Evolutionary conservation across 2,113 vertebrate species (phyloP), one percentile per base, ranked within the genome.

Genomic region (Oncorhynchus tshawytscha): DNA sequence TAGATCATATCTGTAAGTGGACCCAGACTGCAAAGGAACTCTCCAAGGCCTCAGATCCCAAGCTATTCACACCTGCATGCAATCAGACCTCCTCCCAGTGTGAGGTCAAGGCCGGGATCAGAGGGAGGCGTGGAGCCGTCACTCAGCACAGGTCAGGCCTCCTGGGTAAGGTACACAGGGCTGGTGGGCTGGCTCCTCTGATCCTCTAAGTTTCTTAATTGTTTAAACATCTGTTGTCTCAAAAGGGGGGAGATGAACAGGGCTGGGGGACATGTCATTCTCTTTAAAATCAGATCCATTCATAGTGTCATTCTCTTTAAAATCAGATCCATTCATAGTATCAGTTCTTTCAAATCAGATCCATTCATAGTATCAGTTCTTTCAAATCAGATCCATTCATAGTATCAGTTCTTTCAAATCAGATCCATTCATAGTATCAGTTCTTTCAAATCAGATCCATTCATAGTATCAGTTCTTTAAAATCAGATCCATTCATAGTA

Each of bases 31-130:
- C 39, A 45, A 9, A 11, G 39, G 25, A 67, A 67, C 0, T 6
- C 31, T 74, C 70, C 20, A 71, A 78, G 75, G 60, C 67, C 72
- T 22, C 29, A 34, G 73, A 79, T 72, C 79, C 60, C 72, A 0
- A 20, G 70, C 77, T 81, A 74, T 86, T 85, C 67, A 29, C 86
- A 87, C 84, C 85, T 78, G 83, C 71, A 67, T 68, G 77, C 54
- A 69, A 20, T 62, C 25, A 79, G 67, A 45, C 2, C 71, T n/a
- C 39, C 70, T 54, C 34, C 51, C 29, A 11, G 31, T 11, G 27
- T 39, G 11, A 20, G 80, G 76, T 73, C 77, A 73, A 78, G 81
- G 72, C 72, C 6, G 6, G 13, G 15, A 69, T 78, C 51, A 70
- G 51, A 81, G 39, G 31, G 18, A 18, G 48, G 69, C 11, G 27